Conservation (phyloP, 2,888 invertebrate genomes). For the Drosophila rubida region DNA sequence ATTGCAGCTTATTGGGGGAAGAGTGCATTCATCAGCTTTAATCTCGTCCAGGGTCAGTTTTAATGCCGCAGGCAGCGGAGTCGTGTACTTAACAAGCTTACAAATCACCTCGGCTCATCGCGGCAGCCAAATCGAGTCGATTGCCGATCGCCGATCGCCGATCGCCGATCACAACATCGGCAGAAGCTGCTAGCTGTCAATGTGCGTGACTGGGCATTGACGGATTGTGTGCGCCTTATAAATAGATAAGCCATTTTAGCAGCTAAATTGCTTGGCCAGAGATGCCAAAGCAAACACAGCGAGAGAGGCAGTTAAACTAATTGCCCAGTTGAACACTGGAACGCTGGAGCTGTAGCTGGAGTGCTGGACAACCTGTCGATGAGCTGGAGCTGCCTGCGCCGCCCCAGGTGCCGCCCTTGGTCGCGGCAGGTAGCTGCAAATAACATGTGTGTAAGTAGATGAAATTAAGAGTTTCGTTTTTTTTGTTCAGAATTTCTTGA, state of each 20-base stretch:
- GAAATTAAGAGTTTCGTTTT: slow-evolving; percentile 65
- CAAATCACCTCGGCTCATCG: background rate
- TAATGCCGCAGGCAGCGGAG: background rate
- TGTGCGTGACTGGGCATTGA: background rate
- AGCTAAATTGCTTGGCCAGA: background rate
- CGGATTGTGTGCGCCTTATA: background rate
- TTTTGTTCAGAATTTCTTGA: slow-evolving; percentile 37
- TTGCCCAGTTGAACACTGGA: slow-evolving; percentile 60
- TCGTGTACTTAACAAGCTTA: background rate
- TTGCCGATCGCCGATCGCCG: background rate
- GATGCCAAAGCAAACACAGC: slow-evolving; percentile 68
- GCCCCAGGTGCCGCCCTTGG: slow-evolving; percentile 38
- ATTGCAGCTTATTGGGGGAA: background rate
- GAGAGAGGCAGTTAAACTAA: slow-evolving; percentile 34
- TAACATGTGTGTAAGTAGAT: slow-evolving; percentile 69
- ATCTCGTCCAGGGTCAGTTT: slow-evolving; percentile 1
- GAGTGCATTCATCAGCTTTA: background rate
- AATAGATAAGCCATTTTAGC: slow-evolving; percentile 7
- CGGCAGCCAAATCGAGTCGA: background rate
- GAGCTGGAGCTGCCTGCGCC: slow-evolving; percentile 25
- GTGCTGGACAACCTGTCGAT: slow-evolving; percentile 56
- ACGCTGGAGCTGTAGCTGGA: too few relatives aligned
- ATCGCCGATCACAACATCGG: background rate
- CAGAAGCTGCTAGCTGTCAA: background rate
- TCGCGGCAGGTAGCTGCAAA: slow-evolving; percentile 29